A percentile compares a stretch with the other conserved stretches of the same genome.
Conservation (phyloP, 1,140 invertebrate species). For the Macrosteles quadrilineatus region DNA sequence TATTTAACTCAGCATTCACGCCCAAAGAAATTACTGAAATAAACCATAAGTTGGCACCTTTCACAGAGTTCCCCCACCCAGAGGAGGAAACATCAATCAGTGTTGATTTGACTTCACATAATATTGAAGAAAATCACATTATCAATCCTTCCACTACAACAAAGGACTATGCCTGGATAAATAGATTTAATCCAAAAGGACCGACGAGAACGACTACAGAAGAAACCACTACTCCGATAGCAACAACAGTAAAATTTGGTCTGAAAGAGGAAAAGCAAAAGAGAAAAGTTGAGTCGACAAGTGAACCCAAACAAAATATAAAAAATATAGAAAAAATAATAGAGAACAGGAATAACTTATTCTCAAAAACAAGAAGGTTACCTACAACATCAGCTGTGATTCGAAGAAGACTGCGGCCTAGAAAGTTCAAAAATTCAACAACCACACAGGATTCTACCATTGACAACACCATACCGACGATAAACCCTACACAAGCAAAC, state of each 20-base stretch:
- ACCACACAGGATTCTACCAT: slow-evolving; percentile 14
- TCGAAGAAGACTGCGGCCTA: slow-evolving; percentile 35
- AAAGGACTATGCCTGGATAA: slow-evolving; percentile 1
- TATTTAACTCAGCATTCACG: neutral
- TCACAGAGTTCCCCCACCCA: neutral
- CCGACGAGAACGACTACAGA: slow-evolving; percentile 14
- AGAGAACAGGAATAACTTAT: slow-evolving; percentile 36
- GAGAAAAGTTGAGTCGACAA: slow-evolving; percentile 3
- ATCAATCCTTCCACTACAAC: neutral
- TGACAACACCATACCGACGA: neutral
- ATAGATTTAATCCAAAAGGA: slow-evolving; percentile 6
- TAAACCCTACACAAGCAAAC: neutral
- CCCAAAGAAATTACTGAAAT: slow-evolving; percentile 19
- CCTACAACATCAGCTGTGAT: slow-evolving; percentile 42
- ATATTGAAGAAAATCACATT: slow-evolving; percentile 15
- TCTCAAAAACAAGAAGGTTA: slow-evolving; percentile 37
- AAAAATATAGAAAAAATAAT: slow-evolving; percentile 19
- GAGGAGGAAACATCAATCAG: neutral
- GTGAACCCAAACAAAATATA: neutral
- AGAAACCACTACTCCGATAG: neutral
- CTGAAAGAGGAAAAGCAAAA: slow-evolving; percentile 1
- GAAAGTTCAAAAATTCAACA: slow-evolving; percentile 29
- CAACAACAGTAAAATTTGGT: neutral
- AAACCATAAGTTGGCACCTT: slow-evolving; percentile 15
- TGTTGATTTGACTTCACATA: neutral